phyloP scores from a whole-genome alignment of 1,140 invertebrate species.

The Carposina sasakii region DNA sequence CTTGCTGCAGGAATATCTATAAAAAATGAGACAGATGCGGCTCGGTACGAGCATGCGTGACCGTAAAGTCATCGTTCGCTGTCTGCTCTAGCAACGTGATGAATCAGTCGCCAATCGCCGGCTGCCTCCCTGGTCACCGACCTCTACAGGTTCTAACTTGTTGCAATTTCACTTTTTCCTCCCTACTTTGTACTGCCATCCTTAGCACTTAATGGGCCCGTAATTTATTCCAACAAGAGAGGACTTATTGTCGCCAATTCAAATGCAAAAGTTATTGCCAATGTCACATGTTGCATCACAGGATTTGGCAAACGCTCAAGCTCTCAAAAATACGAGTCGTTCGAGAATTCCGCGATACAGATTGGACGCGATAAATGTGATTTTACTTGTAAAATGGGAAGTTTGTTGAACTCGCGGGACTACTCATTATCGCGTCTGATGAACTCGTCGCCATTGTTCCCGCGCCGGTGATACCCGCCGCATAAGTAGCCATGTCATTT shows the following conservation, averaged over 20 bases:
- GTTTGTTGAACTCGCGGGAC: constrained; percentile 67
- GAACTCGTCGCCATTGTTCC: constrained; percentile 56
- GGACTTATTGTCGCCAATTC: too few species aligned
- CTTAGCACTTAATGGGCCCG: too few species aligned
- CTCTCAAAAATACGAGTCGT: constrained; percentile 25
- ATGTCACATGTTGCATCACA: constrained; percentile 18
- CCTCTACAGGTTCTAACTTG: constrained; percentile 64
- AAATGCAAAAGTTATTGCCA: too few species aligned
- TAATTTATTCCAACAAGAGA: too few species aligned
- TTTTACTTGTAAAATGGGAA: constrained; percentile 57
- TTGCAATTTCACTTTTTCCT: constrained; percentile 68
- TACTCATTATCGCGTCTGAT: constrained; percentile 65
- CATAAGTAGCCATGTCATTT: constrained; percentile 30
- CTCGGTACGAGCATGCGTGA: too few species aligned
- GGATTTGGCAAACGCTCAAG: constrained; percentile 35
- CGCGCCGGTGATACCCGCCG: constrained; percentile 46
- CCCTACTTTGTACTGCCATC: constrained; percentile 7
- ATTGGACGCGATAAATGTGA: constrained; percentile 50
- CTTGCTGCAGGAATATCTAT: too few species aligned
- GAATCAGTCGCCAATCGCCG: neutral
- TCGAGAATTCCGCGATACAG: constrained; percentile 38
- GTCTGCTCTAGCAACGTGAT: neutral
- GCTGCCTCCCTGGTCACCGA: constrained; percentile 55
- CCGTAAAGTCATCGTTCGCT: too few species aligned
- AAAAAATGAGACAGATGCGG: too few species aligned